Conservation (phyloP, 1,140 invertebrate species). For the Cherax destructor region DNA sequence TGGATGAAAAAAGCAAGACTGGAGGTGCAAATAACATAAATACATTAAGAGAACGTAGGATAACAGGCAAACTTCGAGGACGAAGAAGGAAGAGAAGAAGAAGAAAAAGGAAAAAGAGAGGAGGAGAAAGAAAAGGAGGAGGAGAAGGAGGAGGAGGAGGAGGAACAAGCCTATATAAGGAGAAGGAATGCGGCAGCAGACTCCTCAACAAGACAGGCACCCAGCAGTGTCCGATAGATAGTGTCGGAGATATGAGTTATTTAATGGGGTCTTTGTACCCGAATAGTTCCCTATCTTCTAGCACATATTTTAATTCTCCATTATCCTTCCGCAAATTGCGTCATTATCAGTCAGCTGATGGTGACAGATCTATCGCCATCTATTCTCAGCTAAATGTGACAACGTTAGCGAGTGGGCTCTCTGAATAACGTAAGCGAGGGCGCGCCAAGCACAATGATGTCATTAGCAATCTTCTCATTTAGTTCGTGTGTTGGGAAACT, state of each 20-base stretch:
- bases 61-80: background rate
- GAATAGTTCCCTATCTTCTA: slow-evolving; percentile 39
- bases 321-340: slow-evolving; percentile 44
- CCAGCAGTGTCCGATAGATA: slow-evolving; percentile 24
- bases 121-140: background rate
- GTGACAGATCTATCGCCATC: slow-evolving; percentile 6
- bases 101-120: background rate
- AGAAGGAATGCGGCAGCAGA: background rate
- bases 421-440: no score
- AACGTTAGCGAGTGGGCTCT: background rate
- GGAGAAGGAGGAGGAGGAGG: no score
- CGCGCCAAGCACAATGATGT: no score
- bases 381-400: slow-evolving; percentile 7
- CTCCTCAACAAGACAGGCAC: background rate
- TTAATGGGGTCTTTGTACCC: slow-evolving; percentile 51
- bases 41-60: background rate
- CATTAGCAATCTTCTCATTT: no score
- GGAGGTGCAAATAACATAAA: background rate
- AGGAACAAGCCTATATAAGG: background rate
- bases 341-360: slow-evolving; percentile 37
- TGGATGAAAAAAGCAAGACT: slow-evolving; percentile 1
- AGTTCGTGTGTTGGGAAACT: no score
- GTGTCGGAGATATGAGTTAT: slow-evolving; percentile 39
- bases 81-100: background rate
- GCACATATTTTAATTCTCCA: slow-evolving; percentile 51